Base-by-base conservation (phyloP, 2,797 vertebrate genomes). In the Myotis daubentonii region DNA sequence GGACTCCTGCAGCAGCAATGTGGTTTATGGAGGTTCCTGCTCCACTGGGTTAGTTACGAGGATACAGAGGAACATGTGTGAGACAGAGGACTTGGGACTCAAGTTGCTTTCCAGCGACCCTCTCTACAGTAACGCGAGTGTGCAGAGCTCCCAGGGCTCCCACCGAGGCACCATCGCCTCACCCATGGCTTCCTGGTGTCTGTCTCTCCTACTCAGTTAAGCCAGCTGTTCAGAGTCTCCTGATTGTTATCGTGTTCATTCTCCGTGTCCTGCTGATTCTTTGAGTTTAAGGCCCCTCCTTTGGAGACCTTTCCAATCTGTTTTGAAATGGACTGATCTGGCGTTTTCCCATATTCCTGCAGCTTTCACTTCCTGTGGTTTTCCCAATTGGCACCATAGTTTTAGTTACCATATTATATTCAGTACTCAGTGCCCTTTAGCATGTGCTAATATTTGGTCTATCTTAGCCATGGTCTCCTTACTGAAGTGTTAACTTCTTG, bases 31-130 rank as follows among this genome's bases (percentile, higher is more conserved):
- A 30, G 30, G 23, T 81, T 33, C 76, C 65, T 74, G 66, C 51
- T 90, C n/a, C 57, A 0, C 3, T 23, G 33, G 8, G 16, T 44
- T 70, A 71, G 30, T 49, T 3, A n/a, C 1, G 5, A 87, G n/a
- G 38, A 38, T 19, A 8, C 53, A 20, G 1, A 30, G 4, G 28
- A 51, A 7, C 6, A n/a, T 17, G 62, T 33, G 8, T 22, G 13
- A 60, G 30, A 76, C 53, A 25, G 75, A 62, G 38, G 55, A 12
- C n/a, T 38, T 11, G 30, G 60, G 33, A 71, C 33, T 22, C 22
- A 3, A 28, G 25, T 41, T 2, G 10, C 72, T 49, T 85, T 53
- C 51, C 5, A 0, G 9, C 1, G 1, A 9, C 28, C 12, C 1
- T 25, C 71, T 65, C 33, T 81, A 15, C 20, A 17, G 81, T 33